A percentile compares a stretch with the other conserved stretches of the same genome.
Evolutionary conservation across 2,113 vertebrate species (phyloP).

Genomic region (Crotalus viridis): DNA sequence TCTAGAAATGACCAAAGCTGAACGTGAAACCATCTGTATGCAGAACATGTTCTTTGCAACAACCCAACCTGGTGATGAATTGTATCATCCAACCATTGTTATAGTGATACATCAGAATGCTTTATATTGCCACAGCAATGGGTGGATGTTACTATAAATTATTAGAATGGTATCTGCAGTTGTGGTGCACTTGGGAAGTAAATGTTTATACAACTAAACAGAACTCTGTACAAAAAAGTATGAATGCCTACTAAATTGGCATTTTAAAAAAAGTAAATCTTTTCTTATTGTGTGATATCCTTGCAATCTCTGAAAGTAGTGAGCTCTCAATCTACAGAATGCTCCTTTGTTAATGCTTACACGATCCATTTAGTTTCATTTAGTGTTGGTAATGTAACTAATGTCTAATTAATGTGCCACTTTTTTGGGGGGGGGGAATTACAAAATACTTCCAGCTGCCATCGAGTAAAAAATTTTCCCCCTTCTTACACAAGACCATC

Average conservation of each 20-base stretch:
- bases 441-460: conserved; percentile 8
- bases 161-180: background rate
- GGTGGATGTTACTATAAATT: background rate
- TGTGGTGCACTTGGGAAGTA: background rate
- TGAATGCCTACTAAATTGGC: background rate
- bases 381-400: background rate
- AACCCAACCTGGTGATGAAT: background rate
- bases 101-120: background rate
- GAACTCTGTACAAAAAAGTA: background rate
- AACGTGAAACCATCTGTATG: background rate
- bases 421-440: conserved; percentile 21
- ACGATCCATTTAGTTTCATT: conserved; percentile 23
- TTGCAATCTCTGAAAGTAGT: background rate
- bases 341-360: conserved; percentile 38
- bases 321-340: conserved; percentile 19
- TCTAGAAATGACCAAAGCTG: background rate
- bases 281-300: background rate
- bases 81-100: background rate
- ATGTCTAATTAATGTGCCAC: conserved; percentile 25
- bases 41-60: background rate
- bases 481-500: background rate
- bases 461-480: conserved; percentile 9
- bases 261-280: background rate
- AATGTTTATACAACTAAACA: background rate
- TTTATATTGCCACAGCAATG: background rate